Percentiles rank a stretch among this genome's conserved stretches.
phyloP scores from a whole-genome alignment of 1,140 invertebrate species.

The Drosophila nigromelanica region DNA sequence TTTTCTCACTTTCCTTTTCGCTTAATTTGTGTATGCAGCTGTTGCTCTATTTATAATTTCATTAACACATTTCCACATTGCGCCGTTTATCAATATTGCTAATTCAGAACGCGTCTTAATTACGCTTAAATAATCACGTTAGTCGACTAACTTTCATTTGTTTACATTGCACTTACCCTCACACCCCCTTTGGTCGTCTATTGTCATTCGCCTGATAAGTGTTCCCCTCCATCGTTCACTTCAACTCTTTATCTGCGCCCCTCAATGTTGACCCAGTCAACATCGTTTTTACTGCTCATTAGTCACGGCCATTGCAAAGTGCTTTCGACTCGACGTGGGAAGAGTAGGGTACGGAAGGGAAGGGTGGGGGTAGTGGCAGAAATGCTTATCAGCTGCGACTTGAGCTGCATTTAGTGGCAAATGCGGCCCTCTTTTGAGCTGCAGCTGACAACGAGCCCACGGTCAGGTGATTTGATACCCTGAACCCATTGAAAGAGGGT shows the following conservation, averaged over 20 bases:
- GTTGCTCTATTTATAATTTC: constrained; percentile 73
- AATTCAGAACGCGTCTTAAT: constrained; percentile 3
- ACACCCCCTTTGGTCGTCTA: neutral
- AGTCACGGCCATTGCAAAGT: constrained; percentile 14
- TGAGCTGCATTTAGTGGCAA: constrained; percentile 3
- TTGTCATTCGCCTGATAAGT: constrained; percentile 27
- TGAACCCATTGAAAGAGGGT: neutral
- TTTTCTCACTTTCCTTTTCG: constrained; percentile 31
- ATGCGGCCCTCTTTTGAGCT: constrained; percentile 1
- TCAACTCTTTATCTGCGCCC: constrained; percentile 1
- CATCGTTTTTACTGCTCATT: neutral
- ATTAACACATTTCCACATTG: constrained; percentile 53
- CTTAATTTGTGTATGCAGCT: constrained; percentile 57
- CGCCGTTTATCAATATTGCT: neutral
- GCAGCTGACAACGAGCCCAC: constrained; percentile 35
- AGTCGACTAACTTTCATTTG: constrained; percentile 10
- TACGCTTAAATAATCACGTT: neutral
- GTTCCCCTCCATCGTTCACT: neutral
- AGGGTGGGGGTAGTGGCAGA: neutral
- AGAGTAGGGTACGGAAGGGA: too few relatives aligned
- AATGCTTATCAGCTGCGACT: constrained; percentile 37
- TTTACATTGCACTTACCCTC: constrained; percentile 2
- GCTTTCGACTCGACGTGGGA: neutral
- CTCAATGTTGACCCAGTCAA: constrained; percentile 37
- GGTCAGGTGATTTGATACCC: constrained; percentile 9